Conservation (phyloP, 2,797 vertebrate genomes). For the Zenarchopterus dispar region DNA sequence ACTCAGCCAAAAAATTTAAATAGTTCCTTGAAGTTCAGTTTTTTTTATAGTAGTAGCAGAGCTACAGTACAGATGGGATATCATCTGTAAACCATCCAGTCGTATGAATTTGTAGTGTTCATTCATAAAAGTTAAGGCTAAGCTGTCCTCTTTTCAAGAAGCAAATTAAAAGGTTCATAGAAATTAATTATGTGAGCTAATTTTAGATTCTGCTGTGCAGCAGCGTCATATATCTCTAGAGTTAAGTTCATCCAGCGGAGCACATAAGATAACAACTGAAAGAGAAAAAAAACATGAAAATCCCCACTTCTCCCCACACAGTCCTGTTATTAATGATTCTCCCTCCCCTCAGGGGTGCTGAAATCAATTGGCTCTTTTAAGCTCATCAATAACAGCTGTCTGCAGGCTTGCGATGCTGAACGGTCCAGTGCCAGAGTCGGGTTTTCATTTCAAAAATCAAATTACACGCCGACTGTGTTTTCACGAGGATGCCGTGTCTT, state of each 20-base stretch:
- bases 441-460: background rate
- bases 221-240: too few relatives aligned
- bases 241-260: background rate
- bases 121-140: too few relatives aligned
- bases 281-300: background rate
- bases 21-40: too few relatives aligned
- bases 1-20: too few relatives aligned
- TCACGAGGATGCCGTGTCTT: background rate
- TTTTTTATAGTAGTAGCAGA: too few relatives aligned
- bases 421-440: background rate
- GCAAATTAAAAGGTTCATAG: too few relatives aligned
- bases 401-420: constrained; percentile 5
- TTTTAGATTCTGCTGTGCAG: too few relatives aligned
- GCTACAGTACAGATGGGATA: too few relatives aligned
- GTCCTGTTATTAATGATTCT: constrained; percentile 11
- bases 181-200: too few relatives aligned
- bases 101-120: too few relatives aligned
- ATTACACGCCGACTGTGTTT: background rate
- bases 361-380: constrained; percentile 61
- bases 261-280: background rate
- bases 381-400: constrained; percentile 37
- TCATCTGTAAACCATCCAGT: too few relatives aligned
- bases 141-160: too few relatives aligned
- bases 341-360: background rate
- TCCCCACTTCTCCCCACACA: constrained; percentile 5